Evolutionary conservation across 2,113 vertebrate species (phyloP), one percentile per base, ranked within the genome.

Genomic region (Propithecus coquereli): DNA sequence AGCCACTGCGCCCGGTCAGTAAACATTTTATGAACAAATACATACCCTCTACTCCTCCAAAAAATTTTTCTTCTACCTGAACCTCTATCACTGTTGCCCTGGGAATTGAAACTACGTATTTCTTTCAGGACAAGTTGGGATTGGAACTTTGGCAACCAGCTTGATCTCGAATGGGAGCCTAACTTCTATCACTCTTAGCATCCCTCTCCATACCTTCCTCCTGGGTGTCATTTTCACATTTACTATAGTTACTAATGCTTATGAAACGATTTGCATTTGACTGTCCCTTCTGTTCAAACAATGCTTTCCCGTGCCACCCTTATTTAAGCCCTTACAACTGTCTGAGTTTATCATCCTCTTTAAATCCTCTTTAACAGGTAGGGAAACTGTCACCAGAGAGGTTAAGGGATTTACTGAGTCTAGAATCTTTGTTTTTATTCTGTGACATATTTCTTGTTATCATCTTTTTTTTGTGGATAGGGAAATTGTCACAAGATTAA

Each of bases 401-500:
- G 82, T 89, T 86, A 95, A 86, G 77, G 50, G 52, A 90, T 95
- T 93, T 91, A 80, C 59, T 87, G 10, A 92, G 45, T 68, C 43
- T 65, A 34, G 83, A 94, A 73, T 23, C 80, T 68, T 96, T 91
- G 32, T 43, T 95, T 95, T 93, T 94, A 45, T 85, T 86, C 77
- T 77, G 50, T 94, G 90, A 91, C 68, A 65, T 52, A 59, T 59
- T 87, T 95, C 54, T 93, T 87, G 65, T 66, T 96, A 86, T 63
- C 85, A 79, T 92, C 47, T 43, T 85, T 92, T 59, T 80, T 92
- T 96, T 90, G 74, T 96, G 43, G 87, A 68, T 87, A 83, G 50
- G 13, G n/a, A 96, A 95, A 94, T 97, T 76, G 68, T 90, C 76
- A 83, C 14, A 5, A 81, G 95, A 94, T 92, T 92, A 76, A 92